These are phyloP conservation scores for Guaruba guarouba DNA, from an alignment of 2,113 vertebrate species.

Conservation along the genomic window DNA sequence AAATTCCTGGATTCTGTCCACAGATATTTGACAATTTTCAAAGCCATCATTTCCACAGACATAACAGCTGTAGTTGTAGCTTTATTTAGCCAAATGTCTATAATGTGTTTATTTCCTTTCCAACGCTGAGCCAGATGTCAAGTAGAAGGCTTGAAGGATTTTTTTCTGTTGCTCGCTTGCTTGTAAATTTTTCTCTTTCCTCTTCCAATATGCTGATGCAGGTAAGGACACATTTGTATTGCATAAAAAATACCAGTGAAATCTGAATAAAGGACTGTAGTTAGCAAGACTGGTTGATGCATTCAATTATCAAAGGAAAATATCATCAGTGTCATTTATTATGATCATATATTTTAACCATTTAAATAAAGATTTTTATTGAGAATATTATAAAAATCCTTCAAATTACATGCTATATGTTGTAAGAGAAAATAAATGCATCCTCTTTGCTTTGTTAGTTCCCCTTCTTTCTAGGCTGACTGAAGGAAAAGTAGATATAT, in stretches of 20 bases:
- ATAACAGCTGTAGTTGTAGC: not conserved
- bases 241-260: not conserved
- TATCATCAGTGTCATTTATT: not conserved
- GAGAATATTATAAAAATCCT: not conserved
- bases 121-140: not conserved
- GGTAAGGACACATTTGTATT: not conserved
- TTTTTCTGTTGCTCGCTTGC: not conserved
- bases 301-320: not conserved
- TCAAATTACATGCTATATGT: not conserved
- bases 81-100: conserved; percentile 21
- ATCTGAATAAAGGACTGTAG: not conserved
- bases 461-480: not conserved
- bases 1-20: not conserved
- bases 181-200: not conserved
- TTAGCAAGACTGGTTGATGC: not conserved
- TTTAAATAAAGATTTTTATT: not conserved
- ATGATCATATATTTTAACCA: not conserved
- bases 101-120: conserved; percentile 1
- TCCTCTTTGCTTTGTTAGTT: not conserved
- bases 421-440: not conserved
- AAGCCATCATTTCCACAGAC: not conserved
- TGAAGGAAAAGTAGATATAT: not conserved
- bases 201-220: not conserved
- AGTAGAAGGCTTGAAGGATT: not conserved
- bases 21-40: not conserved